Conservation (phyloP, 37 sponge, comb jelly and placozoan species). For the Dysidea cf. avara region DNA sequence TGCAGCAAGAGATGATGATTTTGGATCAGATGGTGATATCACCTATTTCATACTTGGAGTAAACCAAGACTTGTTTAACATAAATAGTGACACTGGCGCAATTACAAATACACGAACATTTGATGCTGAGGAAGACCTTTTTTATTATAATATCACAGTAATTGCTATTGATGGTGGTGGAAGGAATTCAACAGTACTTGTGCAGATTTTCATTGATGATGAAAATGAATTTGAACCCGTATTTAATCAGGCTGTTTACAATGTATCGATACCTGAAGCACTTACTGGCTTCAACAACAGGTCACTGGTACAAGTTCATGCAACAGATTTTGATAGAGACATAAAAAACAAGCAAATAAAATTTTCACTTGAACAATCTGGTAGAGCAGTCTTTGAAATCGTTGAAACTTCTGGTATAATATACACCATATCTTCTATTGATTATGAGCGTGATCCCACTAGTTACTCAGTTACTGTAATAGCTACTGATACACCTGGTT, state of each 20-base stretch:
- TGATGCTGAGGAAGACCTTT: conserved; percentile 54
- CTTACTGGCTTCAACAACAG: too few species aligned
- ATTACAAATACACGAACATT: conserved; percentile 34
- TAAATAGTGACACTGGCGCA: conserved; percentile 19
- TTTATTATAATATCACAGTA: conserved; percentile 17
- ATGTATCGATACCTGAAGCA: not conserved
- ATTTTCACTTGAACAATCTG: conserved; percentile 21
- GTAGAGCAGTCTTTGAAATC: not conserved
- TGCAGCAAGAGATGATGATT: conserved; percentile 38
- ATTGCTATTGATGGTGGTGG: conserved; percentile 66
- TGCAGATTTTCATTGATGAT: conserved; percentile 38
- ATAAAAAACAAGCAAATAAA: conserved; percentile 10
- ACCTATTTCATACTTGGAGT: too few species aligned
- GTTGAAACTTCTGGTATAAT: conserved; percentile 19
- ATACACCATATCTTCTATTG: conserved; percentile 9
- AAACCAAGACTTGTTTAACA: conserved; percentile 16
- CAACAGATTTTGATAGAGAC: conserved; percentile 45
- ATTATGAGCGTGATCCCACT: conserved; percentile 40
- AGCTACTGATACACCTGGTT: conserved; percentile 33
- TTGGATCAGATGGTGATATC: conserved; percentile 43
- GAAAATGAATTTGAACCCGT: conserved; percentile 55
- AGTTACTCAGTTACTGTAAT: conserved; percentile 16
- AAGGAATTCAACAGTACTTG: conserved; percentile 30
- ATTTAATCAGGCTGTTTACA: conserved; percentile 23
- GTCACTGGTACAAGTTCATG: conserved; percentile 16